Conservation (phyloP, 1,140 invertebrate species). For the Geopemphigus sp. region DNA sequence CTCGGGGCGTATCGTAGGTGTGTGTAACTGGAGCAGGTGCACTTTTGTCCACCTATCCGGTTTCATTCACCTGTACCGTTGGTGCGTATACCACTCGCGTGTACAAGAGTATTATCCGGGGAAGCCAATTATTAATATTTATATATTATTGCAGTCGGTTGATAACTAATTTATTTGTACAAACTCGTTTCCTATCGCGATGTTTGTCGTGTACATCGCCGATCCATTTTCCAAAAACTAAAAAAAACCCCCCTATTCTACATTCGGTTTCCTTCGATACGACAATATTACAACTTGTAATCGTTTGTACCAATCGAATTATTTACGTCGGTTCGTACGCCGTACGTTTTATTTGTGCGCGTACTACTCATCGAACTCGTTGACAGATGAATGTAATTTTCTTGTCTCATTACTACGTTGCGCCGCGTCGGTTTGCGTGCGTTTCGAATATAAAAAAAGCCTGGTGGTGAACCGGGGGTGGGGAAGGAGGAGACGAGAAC, state of each 20-base stretch:
- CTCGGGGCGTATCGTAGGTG: slow-evolving; percentile 38
- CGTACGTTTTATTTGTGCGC: neutral
- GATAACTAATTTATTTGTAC: neutral
- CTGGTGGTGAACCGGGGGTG: neutral
- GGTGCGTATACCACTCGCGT: neutral
- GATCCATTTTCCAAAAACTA: no score
- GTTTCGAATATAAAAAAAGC: slow-evolving; percentile 38
- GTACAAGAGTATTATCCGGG: neutral
- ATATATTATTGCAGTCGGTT: neutral
- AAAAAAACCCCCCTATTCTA: no score
- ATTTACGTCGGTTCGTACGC: neutral
- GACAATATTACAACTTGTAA: no score
- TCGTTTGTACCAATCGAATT: neutral
- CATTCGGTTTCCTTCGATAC: no score
- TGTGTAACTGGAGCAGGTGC: slow-evolving; percentile 46
- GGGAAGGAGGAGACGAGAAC: neutral
- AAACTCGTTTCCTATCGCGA: neutral
- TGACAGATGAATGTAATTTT: slow-evolving; percentile 49
- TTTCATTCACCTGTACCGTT: slow-evolving; percentile 38
- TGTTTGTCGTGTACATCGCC: no score
- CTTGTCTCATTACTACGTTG: slow-evolving; percentile 20
- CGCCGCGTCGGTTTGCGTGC: slow-evolving; percentile 25
- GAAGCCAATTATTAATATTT: slow-evolving; percentile 23
- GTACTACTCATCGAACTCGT: slow-evolving; percentile 24
- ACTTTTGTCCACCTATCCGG: slow-evolving; percentile 49